phyloP scores from a whole-genome alignment of 2,797 vertebrate genomes.

The Babyrousa celebensis region DNA sequence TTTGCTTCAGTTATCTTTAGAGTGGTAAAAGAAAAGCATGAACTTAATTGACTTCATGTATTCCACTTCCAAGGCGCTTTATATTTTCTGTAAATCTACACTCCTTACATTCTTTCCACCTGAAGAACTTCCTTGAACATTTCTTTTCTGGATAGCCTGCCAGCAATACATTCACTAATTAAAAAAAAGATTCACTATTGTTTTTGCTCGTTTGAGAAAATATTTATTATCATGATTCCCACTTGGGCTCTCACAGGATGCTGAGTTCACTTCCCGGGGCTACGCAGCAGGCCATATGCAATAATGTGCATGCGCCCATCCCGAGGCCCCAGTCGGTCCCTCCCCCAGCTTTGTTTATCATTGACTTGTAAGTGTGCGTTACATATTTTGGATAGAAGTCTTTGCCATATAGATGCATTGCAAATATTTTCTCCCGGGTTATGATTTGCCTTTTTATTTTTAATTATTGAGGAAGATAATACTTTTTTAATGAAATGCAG shows the following conservation, averaged over 20 bases:
- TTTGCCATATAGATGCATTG: background rate
- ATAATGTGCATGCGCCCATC: no score
- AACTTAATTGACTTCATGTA: slow-evolving; percentile 19
- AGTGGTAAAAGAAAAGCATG: background rate
- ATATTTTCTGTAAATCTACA: background rate
- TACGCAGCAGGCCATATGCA: no score
- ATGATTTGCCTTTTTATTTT: background rate
- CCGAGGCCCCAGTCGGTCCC: no score
- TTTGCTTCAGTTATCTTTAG: background rate
- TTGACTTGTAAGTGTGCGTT: background rate
- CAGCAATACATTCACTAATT: background rate
- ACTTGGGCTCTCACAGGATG: no score
- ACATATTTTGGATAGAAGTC: background rate
- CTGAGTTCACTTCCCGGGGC: no score
- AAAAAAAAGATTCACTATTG: background rate
- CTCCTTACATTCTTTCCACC: background rate
- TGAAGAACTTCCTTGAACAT: slow-evolving; percentile 12
- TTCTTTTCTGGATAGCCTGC: background rate
- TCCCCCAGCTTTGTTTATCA: background rate
- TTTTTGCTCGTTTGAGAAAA: background rate
- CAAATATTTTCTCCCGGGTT: background rate
- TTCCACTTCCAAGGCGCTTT: background rate
- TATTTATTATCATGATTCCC: background rate
- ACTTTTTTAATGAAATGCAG: background rate
- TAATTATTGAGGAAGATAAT: background rate